phyloP scores from a whole-genome alignment of 1,140 invertebrate genomes.

The Drosophila leontia region DNA sequence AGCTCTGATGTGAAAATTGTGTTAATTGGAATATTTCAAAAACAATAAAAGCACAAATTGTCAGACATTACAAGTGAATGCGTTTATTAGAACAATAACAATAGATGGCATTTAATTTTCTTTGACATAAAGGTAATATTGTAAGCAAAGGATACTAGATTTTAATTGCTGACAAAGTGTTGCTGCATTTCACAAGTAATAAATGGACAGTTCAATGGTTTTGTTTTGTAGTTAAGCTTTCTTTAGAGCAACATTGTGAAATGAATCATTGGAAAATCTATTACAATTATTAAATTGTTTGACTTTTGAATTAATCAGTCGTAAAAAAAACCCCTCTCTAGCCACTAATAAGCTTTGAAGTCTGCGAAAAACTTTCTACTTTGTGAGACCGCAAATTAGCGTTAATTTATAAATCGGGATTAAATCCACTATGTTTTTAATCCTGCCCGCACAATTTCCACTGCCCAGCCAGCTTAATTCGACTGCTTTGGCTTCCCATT shows the following conservation, averaged over 20 bases:
- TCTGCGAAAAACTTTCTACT: neutral
- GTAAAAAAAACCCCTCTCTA: neutral
- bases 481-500: neutral
- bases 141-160: no score
- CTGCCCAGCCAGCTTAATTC: neutral
- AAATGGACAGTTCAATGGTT: neutral
- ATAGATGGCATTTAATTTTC: no score
- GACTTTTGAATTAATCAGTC: neutral
- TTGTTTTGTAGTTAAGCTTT: neutral
- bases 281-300: neutral
- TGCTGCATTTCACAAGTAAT: neutral
- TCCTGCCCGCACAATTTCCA: constrained; percentile 2
- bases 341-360: constrained; percentile 27
- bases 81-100: neutral
- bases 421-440: constrained; percentile 33
- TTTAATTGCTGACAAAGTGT: no score
- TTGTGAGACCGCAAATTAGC: constrained; percentile 18
- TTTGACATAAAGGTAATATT: neutral
- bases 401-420: constrained; percentile 24
- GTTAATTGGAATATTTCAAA: neutral
- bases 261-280: neutral
- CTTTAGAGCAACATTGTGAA: neutral
- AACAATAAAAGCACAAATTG: neutral
- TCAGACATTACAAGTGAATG: neutral
- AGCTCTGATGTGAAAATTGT: neutral